phyloP scores from a whole-genome alignment of 1,140 invertebrate genomes.

The Ridgeia piscesae region DNA sequence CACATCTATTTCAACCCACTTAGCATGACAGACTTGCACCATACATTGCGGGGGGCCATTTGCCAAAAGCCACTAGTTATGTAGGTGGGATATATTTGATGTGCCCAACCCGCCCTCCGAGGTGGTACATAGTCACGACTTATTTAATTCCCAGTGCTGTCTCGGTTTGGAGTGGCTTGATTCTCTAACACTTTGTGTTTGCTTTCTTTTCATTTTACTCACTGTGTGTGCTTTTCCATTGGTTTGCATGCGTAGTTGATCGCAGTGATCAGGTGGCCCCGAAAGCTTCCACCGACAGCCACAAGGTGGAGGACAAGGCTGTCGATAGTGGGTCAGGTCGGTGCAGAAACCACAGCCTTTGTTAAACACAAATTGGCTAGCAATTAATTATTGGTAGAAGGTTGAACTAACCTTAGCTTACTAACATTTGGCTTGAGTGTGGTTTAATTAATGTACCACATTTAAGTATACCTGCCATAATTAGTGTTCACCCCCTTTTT shows the following conservation, averaged over 20 bases:
- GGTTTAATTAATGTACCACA: too few relatives aligned
- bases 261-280: background rate
- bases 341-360: background rate
- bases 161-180: background rate
- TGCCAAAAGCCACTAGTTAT: too few relatives aligned
- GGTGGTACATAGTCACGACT: background rate
- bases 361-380: background rate
- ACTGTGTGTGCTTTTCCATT: background rate
- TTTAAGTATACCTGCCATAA: too few relatives aligned
- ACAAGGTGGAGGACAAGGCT: background rate
- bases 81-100: background rate
- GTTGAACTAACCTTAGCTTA: too few relatives aligned
- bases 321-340: background rate
- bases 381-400: background rate
- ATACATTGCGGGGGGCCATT: background rate
- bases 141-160: background rate
- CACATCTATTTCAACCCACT: background rate
- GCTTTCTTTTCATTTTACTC: slow-evolving; percentile 1
- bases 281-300: background rate
- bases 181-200: background rate
- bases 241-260: background rate
- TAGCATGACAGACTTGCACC: background rate
- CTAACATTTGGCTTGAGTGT: too few relatives aligned
- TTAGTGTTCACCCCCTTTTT: too few relatives aligned
- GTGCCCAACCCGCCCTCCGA: background rate